Evolutionary conservation across 2,113 vertebrate genomes (phyloP).

Genomic region (Neotragus pygmaeus): DNA sequence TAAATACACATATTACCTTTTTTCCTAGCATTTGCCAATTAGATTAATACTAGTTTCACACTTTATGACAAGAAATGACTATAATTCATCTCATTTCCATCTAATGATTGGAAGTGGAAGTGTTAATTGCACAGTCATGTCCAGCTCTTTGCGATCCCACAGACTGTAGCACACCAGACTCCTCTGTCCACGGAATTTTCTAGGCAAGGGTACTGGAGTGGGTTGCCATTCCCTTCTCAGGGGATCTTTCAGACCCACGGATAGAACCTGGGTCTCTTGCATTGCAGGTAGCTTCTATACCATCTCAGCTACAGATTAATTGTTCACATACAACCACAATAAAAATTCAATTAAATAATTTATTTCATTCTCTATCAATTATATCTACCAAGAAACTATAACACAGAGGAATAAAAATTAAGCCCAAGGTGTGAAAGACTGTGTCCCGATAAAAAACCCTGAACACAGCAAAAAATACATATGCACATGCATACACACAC

Average conservation of each 20-base stretch:
- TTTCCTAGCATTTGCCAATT: constrained; percentile 19
- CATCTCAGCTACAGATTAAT: background rate
- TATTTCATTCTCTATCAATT: constrained; percentile 34
- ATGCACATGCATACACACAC: background rate
- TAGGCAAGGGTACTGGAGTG: background rate
- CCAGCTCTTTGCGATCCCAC: background rate
- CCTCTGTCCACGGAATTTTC: background rate
- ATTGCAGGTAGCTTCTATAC: background rate
- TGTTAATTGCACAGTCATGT: background rate
- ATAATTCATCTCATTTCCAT: constrained; percentile 7
- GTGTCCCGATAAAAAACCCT: background rate
- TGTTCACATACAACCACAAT: background rate
- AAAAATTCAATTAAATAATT: constrained; percentile 25
- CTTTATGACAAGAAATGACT: constrained; percentile 49
- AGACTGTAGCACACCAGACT: background rate
- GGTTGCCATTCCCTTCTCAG: background rate
- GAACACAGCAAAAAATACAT: background rate
- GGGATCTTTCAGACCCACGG: background rate
- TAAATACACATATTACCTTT: constrained; percentile 40
- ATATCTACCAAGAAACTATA: background rate
- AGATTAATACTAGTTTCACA: background rate
- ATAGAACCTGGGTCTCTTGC: background rate
- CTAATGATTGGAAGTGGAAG: background rate
- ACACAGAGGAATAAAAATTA: background rate
- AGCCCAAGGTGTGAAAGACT: background rate